These are phyloP conservation scores for Haemorhous mexicanus DNA, from an alignment of 2,113 vertebrate genomes.

Conservation along the genomic window DNA sequence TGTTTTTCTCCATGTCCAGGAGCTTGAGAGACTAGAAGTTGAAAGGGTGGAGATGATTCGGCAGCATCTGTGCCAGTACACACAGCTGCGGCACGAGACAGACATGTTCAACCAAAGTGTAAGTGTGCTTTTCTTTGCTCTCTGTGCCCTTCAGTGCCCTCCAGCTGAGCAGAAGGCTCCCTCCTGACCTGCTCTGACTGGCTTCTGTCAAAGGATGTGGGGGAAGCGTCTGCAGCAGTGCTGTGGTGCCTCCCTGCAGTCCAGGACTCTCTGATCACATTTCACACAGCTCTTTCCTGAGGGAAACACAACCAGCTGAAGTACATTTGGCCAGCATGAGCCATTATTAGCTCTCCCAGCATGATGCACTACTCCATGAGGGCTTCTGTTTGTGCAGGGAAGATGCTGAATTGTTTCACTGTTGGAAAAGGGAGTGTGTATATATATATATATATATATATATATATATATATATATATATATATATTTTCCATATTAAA, in stretches of 20 bases:
- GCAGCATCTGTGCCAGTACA: constrained; percentile 95
- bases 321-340: not conserved
- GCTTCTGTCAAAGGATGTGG: not conserved
- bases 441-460: not conserved
- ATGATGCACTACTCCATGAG: not conserved
- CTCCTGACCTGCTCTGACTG: not conserved
- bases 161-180: not conserved
- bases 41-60: constrained; percentile 95
- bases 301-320: not conserved
- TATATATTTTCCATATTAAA: not conserved
- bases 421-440: not conserved
- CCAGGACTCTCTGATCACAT: not conserved
- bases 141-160: not conserved
- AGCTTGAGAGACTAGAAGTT: constrained; percentile 93
- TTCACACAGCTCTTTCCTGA: not conserved
- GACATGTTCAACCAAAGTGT: constrained; percentile 99
- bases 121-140: constrained; percentile 52
- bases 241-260: not conserved
- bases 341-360: not conserved
- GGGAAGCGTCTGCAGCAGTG: not conserved
- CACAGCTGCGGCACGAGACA: constrained; percentile 93
- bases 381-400: not conserved
- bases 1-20: constrained; percentile 71
- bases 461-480: not conserved
- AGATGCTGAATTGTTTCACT: not conserved